Base-by-base conservation (phyloP, 1,140 invertebrate genomes). In the Nilaparvata lugens region DNA sequence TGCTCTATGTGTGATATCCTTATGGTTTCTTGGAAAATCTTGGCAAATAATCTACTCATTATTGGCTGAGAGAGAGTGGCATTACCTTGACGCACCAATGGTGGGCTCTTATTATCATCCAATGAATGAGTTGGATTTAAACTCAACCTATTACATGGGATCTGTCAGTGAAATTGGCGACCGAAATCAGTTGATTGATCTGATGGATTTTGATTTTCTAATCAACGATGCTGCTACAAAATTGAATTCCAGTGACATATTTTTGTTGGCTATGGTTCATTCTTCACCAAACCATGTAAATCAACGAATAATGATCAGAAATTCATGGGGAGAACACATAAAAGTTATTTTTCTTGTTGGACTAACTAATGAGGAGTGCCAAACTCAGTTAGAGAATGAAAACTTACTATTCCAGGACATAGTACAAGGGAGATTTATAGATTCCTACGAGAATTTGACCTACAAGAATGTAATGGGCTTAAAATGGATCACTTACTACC, bases 381-480 rank as follows among this genome's bases (percentile, higher is more conserved):
- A 84, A 64, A 65, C 67, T 13, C 65, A 92, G 2, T 67, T 78
- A 14, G 66, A 76, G 40, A 35, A n/a, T 18, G 91, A 94, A 71
- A 80, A 81, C 65, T 67, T 68, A 2, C 65, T 65, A 0, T 80
- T 83, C 67, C 73, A 77, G 16, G 91, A 94, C 70, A 78, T 93
- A 58, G 79, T 93, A 24, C 87, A 91, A 73, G 89, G 88, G 19
- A 83, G 81, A 65, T 93, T 92, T 71, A 59, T 78, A 9, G 91
- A 93, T 75, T 78, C 78, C 28, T 94, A 93, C 69, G 79, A 83
- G 62, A 94, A 93, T 74, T 80, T 94, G 73, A 92, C 90, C 1
- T 90, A 91, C 68, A 94, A 94, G 73, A 88, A 91, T 72, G 82
- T 88, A 4, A 88, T 89, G 81, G 84, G 81, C 1, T 78, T 93